A percentile compares a stretch with the other conserved stretches of the same genome.
Evolutionary conservation across 2,888 invertebrate species (phyloP).

Genomic region (Lithodes maja): DNA sequence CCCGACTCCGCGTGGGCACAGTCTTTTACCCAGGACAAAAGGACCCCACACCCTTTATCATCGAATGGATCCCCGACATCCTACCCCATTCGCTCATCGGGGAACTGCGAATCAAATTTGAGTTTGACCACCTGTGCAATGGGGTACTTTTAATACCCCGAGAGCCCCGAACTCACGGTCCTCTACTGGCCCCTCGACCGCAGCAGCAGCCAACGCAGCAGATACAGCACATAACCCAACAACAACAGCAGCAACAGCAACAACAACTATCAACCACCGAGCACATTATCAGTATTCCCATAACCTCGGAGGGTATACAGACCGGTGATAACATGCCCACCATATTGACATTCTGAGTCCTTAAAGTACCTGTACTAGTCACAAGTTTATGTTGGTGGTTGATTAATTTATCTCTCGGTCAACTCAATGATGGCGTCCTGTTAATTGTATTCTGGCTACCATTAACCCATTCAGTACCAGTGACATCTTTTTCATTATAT

Average conservation of each 20-base stretch:
- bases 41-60: slow-evolving; percentile 81
- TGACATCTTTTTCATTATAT: too few relatives aligned
- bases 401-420: too few relatives aligned
- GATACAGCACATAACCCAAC: too few relatives aligned
- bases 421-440: too few relatives aligned
- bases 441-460: too few relatives aligned
- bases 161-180: slow-evolving; percentile 49
- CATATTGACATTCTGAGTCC: slow-evolving; percentile 52
- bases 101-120: slow-evolving; percentile 83
- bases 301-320: slow-evolving; percentile 56
- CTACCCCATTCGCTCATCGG: slow-evolving; percentile 83
- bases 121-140: slow-evolving; percentile 81
- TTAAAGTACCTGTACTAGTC: background rate
- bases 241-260: slow-evolving; percentile 29
- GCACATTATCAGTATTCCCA: slow-evolving; percentile 62
- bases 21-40: slow-evolving; percentile 74
- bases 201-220: slow-evolving; percentile 39
- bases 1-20: slow-evolving; percentile 81
- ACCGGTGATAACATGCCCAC: slow-evolving; percentile 60
- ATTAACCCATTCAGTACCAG: too few relatives aligned
- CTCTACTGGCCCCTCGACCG: slow-evolving; percentile 56
- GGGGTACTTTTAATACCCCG: slow-evolving; percentile 73
- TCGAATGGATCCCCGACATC: slow-evolving; percentile 86
- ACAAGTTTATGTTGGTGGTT: too few relatives aligned
- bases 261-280: slow-evolving; percentile 50